A percentile compares a stretch with the other conserved stretches of the same genome.
phyloP scores from a whole-genome alignment of 2,888 invertebrate species.

The Melipona bicolor region DNA sequence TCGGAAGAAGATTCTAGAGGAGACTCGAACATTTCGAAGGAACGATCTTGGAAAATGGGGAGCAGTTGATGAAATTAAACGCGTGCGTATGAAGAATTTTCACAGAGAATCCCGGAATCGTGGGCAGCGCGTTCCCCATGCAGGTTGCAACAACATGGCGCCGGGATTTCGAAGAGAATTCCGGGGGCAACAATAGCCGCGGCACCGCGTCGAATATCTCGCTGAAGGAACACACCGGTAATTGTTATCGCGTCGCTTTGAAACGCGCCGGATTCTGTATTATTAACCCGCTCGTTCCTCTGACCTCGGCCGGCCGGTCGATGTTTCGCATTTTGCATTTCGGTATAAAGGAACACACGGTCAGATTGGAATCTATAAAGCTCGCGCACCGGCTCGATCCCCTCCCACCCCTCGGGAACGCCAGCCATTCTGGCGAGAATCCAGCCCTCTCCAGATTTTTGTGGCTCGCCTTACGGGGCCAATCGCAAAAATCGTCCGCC shows the following conservation, averaged over 20 bases:
- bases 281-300: constrained; percentile 26
- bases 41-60: neutral
- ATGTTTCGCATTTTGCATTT: constrained; percentile 40
- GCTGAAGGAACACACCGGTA: neutral
- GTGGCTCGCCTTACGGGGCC: constrained; percentile 3
- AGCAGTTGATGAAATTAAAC: neutral
- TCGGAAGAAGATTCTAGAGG: too few species aligned
- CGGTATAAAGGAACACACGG: constrained; percentile 39
- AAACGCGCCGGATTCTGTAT: constrained; percentile 11
- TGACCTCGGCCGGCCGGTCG: neutral
- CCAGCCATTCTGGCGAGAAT: constrained; percentile 32
- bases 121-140: neutral
- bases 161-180: constrained; percentile 1
- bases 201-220: constrained; percentile 14
- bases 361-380: constrained; percentile 44
- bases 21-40: too few species aligned
- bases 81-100: constrained; percentile 1
- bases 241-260: constrained; percentile 34
- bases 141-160: neutral
- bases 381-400: neutral
- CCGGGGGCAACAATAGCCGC: neutral
- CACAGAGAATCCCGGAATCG: neutral
- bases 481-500: neutral
- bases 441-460: constrained; percentile 33
- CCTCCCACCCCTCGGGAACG: neutral